Evolutionary conservation across 2,888 invertebrate genomes (phyloP), one percentile per base, ranked within the genome.

Genomic region (Pegoplata infirma): DNA sequence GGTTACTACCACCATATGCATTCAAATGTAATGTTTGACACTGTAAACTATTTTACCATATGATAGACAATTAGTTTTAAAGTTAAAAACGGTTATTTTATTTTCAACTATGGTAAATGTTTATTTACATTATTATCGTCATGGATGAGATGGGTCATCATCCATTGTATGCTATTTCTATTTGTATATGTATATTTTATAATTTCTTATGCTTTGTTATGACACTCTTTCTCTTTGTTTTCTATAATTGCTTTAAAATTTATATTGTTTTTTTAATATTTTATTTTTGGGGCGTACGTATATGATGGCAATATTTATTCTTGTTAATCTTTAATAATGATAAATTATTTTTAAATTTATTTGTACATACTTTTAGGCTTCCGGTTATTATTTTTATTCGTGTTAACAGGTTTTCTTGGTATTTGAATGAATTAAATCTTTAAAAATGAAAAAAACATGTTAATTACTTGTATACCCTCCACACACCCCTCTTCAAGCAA

Each of bases 311-410:
- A 19, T 32, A 21, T n/a, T 3, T 7, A 40, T 2, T 12, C 14
- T 36, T 55, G 16, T 59, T 16, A 36, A 23, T 44, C 3, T 25
- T 25, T 53, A 25, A 12, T 47, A 51, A 25, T 44, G 28, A 61
- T 28, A 28, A 47, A 46, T 28, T n/a, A 4, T 46, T 47, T 25
- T 28, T 49, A 10, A 14, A 28, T 51, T 51, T 12, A 19, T 51
- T 51, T 36, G 3, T 14, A 44, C 66, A 66, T 66, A 66, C 66
- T 66, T 66, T 66, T 53, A 53, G 66, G 66, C 53, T 28, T 63
- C n/a, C 17, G 40, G 40, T 14, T 36, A 25, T 51, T 25, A 25
- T 7, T 23, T 51, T 25, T 28, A 28, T 8, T n/a, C 6, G 6
- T 32, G 32, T 32, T 10, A 12, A 32, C 25, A 53, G 53, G 14